These are phyloP conservation scores for Apocheima hispidaria DNA, from an alignment of 2,888 invertebrate genomes.

Conservation along the genomic window DNA sequence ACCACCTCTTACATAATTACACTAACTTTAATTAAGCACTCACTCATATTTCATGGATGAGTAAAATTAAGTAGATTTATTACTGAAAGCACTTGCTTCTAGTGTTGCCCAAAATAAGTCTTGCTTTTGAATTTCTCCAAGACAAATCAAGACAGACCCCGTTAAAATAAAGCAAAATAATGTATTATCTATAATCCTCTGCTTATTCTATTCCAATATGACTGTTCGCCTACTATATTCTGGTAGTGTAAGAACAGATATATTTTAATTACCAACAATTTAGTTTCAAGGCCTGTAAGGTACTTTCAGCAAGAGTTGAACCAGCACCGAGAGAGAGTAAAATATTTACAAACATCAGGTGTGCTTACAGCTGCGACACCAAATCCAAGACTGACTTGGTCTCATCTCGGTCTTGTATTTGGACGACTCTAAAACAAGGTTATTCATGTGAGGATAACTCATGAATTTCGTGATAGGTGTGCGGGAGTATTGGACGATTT, in stretches of 20 bases:
- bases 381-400: background rate
- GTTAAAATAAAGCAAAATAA: background rate
- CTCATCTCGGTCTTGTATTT: background rate
- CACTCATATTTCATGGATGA: slow-evolving; percentile 40
- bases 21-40: slow-evolving; percentile 40
- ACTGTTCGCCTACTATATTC: no score
- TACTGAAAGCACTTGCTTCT: slow-evolving; percentile 16
- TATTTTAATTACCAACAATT: no score
- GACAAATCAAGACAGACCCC: background rate
- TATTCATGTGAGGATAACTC: slow-evolving; percentile 36
- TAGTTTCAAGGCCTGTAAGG: no score
- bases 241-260: no score
- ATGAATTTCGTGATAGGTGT: slow-evolving; percentile 35
- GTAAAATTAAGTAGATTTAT: slow-evolving; percentile 45
- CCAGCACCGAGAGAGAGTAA: no score
- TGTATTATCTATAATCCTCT: no score
- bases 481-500: slow-evolving; percentile 32
- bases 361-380: background rate
- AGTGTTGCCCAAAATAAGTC: background rate
- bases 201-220: no score
- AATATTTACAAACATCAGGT: no score
- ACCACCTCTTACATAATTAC: slow-evolving; percentile 22
- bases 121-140: background rate
- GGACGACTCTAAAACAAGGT: slow-evolving; percentile 11
- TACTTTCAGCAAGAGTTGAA: no score